phyloP scores from a whole-genome alignment of 1,140 invertebrate genomes.

The Thaumetopoea pityocampa region DNA sequence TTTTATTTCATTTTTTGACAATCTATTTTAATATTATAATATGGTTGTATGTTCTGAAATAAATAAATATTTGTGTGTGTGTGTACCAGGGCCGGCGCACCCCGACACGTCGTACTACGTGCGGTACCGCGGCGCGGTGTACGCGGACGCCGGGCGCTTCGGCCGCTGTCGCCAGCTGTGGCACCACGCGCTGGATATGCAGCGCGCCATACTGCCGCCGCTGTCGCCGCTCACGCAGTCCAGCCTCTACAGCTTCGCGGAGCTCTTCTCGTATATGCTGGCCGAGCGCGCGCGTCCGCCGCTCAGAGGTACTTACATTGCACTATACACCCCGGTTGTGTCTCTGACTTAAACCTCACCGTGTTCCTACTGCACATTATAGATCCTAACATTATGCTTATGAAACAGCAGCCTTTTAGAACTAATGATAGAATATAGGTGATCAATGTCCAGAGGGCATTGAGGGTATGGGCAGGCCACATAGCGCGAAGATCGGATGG shows the following conservation, averaged over 20 bases:
- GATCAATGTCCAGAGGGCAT: too few species aligned
- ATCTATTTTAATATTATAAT: too few species aligned
- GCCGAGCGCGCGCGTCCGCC: constrained; percentile 82
- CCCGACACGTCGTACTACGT: constrained; percentile 98
- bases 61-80: not conserved
- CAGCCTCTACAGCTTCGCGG: constrained; percentile 94
- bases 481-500: too few species aligned
- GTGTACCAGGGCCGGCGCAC: constrained; percentile 84
- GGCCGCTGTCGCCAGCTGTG: constrained; percentile 92
- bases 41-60: not conserved
- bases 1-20: too few species aligned
- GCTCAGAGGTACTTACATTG: constrained; percentile 76
- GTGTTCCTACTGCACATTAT: too few species aligned
- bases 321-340: too few species aligned
- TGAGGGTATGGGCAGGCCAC: too few species aligned
- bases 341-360: too few species aligned
- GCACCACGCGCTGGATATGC: constrained; percentile 98
- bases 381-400: too few species aligned
- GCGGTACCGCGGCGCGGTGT: constrained; percentile 93
- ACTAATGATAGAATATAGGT: too few species aligned
- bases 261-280: constrained; percentile 96
- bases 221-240: constrained; percentile 96
- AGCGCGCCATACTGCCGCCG: constrained; percentile 94
- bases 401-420: too few species aligned
- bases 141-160: constrained; percentile 96